phyloP scores from a whole-genome alignment of 2,113 vertebrate species.

The Lamprologus ornatipinnis region DNA sequence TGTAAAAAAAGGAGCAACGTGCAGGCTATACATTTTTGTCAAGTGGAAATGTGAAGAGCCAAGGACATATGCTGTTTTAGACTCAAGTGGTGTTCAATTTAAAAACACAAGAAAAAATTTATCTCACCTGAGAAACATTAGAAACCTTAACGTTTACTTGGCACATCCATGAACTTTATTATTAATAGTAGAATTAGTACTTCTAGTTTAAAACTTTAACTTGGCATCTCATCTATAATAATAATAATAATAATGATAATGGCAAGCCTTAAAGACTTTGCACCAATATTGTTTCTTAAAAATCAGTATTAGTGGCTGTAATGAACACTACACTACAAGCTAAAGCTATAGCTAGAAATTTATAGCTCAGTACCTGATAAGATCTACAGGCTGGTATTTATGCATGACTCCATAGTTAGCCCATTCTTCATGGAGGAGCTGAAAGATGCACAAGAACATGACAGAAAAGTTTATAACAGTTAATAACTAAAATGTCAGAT shows the following conservation, averaged over 20 bases:
- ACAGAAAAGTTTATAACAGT: background rate
- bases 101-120: background rate
- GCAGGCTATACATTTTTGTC: background rate
- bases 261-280: background rate
- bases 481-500: background rate
- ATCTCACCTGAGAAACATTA: background rate
- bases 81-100: background rate
- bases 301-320: background rate
- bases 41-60: background rate
- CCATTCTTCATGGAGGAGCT: slow-evolving; percentile 95
- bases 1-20: slow-evolving; percentile 43
- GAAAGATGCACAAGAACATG: slow-evolving; percentile 6
- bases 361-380: slow-evolving; percentile 80
- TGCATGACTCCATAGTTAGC: slow-evolving; percentile 92
- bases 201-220: background rate
- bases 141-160: background rate
- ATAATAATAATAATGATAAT: background rate
- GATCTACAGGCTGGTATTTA: slow-evolving; percentile 93
- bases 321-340: background rate
- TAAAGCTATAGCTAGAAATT: background rate
- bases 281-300: background rate
- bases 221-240: background rate
- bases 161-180: background rate
- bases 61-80: background rate
- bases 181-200: background rate